Evolutionary conservation across 2,888 invertebrate genomes (phyloP), one percentile per base, ranked within the genome.

Genomic region (Lasioglossum lativentre): DNA sequence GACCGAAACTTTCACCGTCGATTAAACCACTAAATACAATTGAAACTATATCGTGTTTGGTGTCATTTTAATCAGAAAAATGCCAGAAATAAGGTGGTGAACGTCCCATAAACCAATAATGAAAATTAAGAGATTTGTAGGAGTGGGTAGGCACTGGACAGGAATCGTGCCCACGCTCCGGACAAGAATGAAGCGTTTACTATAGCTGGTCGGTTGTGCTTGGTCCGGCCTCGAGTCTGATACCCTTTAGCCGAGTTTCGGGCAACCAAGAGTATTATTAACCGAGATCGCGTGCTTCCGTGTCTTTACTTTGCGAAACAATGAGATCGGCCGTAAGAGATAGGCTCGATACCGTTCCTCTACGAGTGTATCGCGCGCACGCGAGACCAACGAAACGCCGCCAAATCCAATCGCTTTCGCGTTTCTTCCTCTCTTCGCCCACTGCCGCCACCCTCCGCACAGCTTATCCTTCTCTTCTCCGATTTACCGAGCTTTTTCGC

Each of bases 201-300:
- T n/a, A n/a, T 45, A 45, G 1, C 16, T 4, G 45, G 6, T 47
- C 19, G 47, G 47, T 47, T 47, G n/a, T n/a, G 47, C 8, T 8
- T 2, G 47, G 47, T 52, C 47, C 23, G 47, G 6, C 47, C 47
- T 52, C 47, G 23, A 52, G 86, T 86, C 91, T 90, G 92, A 92
- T 92, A 92, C 91, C 91, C 92, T 92, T 93, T 93, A 91, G 87
- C 89, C 89, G 90, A 91, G 91, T 91, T 92, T 94, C 92, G 93
- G 88, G 91, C 90, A 89, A 86, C 90, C 72, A 74, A 40, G 80
- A 79, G 86, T 94, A 93, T 94, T 93, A 92, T 93, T 93, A 94
- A 93, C 89, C 84, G 66, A 83, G 86, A 88, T 88, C 88, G 88
- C 90, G 90, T 88, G 89, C 85, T 86, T 89, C 86, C 86, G 86